A percentile compares a stretch with the other conserved stretches of the same genome.
Evolutionary conservation across 2,888 invertebrate genomes (phyloP).

Genomic region (Polydesmus complanatus): DNA sequence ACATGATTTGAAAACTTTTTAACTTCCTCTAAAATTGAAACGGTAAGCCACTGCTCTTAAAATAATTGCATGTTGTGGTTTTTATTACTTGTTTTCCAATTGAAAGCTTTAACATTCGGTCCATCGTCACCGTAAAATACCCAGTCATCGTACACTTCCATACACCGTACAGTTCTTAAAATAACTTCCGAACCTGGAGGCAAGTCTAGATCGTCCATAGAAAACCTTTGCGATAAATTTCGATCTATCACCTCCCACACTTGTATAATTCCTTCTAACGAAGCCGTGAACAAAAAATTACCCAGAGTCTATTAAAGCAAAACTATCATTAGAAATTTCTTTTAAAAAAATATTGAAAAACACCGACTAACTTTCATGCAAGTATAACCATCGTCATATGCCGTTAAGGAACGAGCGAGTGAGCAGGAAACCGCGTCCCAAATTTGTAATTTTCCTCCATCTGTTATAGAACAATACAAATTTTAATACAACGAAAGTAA

Average conservation of each 20-base stretch:
- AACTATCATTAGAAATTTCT: no score
- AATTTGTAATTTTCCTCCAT: slow-evolving; percentile 31
- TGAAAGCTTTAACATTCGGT: slow-evolving; percentile 15
- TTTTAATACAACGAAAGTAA: no score
- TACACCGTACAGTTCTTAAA: slow-evolving; percentile 10
- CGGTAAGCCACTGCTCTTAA: neutral
- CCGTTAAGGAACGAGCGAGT: slow-evolving; percentile 24
- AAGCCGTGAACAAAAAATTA: slow-evolving; percentile 10
- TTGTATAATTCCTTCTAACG: slow-evolving; percentile 17
- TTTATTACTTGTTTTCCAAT: slow-evolving; percentile 16
- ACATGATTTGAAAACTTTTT: slow-evolving; percentile 15
- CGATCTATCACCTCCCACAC: slow-evolving; percentile 16
- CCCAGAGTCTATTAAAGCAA: slow-evolving; percentile 9
- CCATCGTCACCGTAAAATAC: slow-evolving; percentile 18
- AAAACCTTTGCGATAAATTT: slow-evolving; percentile 12
- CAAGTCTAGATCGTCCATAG: slow-evolving; percentile 12
- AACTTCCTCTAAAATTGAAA: slow-evolving; percentile 4
- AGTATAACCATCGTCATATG: slow-evolving; percentile 27
- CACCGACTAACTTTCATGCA: slow-evolving; percentile 25
- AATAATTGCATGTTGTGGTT: neutral
- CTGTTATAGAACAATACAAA: slow-evolving; percentile 24
- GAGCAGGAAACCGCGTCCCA: slow-evolving; percentile 26
- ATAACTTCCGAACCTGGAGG: neutral
- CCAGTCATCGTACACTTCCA: slow-evolving; percentile 12
- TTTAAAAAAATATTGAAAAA: neutral